Evolutionary conservation across 2,797 vertebrate species (phyloP).

Genomic region (Epinephelus coioides): DNA sequence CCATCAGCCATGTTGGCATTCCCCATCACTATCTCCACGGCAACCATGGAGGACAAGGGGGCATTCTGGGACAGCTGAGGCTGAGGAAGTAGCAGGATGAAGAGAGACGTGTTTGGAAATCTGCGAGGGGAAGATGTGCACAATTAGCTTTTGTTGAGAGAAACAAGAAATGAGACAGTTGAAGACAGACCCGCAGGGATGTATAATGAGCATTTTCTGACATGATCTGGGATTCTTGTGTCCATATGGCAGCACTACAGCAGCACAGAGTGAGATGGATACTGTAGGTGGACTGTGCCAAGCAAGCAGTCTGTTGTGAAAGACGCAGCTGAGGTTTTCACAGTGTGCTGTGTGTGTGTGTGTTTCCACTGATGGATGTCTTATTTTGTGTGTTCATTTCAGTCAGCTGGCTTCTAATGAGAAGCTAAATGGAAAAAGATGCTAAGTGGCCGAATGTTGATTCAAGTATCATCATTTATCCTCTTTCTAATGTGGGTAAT

Average conservation of each 20-base stretch:
- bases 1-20: conserved; percentile 52
- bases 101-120: conserved; percentile 26
- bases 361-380: conserved; percentile 1
- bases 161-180: conserved; percentile 6
- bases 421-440: conserved; percentile 22
- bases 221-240: conserved; percentile 14
- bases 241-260: conserved; percentile 29
- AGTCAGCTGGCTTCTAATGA: conserved; percentile 33
- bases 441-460: conserved; percentile 19
- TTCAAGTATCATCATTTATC: background rate
- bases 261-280: conserved; percentile 34
- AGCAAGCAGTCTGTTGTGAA: conserved; percentile 55
- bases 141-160: conserved; percentile 4
- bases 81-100: conserved; percentile 25
- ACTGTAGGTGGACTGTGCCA: conserved; percentile 43
- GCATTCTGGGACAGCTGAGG: conserved; percentile 46
- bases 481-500: background rate
- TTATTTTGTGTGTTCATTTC: conserved; percentile 27
- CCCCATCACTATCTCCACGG: conserved; percentile 60
- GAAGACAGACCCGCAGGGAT: background rate
- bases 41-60: conserved; percentile 58
- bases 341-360: conserved; percentile 25
- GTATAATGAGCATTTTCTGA: conserved; percentile 11
- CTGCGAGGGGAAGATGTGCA: background rate
- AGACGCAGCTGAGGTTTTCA: conserved; percentile 45